A percentile compares a stretch with the other conserved stretches of the same genome.
Conservation (phyloP, 2,113 vertebrate genomes). For the Ibidorhyncha struthersii region DNA sequence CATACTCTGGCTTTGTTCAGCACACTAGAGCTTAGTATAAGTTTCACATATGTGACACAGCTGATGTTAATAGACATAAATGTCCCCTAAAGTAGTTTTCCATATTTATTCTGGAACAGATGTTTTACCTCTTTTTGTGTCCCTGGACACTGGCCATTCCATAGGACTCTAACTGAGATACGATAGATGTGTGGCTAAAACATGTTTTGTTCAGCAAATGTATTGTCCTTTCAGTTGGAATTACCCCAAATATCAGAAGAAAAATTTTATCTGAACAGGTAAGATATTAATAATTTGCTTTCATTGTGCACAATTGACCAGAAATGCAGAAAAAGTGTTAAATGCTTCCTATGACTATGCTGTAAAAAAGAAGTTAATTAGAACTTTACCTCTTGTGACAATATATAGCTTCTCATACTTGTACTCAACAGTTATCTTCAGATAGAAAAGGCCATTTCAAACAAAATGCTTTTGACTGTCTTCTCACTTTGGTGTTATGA, state of each 20-base stretch:
- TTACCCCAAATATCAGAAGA: background rate
- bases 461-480: background rate
- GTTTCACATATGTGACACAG: slow-evolving; percentile 47
- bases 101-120: slow-evolving; percentile 60
- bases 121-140: slow-evolving; percentile 7
- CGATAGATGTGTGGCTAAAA: background rate
- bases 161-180: slow-evolving; percentile 7
- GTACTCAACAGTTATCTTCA: background rate
- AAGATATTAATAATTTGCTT: background rate
- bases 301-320: background rate
- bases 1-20: background rate
- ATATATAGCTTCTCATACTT: background rate
- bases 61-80: slow-evolving; percentile 42
- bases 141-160: slow-evolving; percentile 29
- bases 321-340: background rate
- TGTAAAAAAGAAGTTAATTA: background rate
- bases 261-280: background rate
- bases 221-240: background rate
- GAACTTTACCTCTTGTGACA: background rate
- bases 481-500: background rate
- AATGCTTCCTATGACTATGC: background rate
- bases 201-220: background rate
- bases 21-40: background rate
- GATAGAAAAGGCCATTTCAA: background rate
- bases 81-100: slow-evolving; percentile 38